phyloP scores from a whole-genome alignment of 2,888 invertebrate species.

The Abrostola triplasia region DNA sequence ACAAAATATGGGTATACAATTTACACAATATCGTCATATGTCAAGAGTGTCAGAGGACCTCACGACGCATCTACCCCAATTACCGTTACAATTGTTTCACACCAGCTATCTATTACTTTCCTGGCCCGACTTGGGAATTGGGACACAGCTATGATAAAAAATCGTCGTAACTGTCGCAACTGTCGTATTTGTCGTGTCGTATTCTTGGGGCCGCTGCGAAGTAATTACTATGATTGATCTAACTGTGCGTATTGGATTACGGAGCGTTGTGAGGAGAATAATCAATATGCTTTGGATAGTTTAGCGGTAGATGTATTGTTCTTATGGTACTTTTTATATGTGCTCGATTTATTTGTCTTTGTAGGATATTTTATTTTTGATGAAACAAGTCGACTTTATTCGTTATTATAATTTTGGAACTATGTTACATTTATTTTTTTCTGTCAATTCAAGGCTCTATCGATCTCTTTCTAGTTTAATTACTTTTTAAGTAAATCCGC shows the following conservation, averaged over 20 bases:
- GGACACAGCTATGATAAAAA: constrained; percentile 71
- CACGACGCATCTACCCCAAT: constrained; percentile 81
- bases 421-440: no score
- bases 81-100: constrained; percentile 81
- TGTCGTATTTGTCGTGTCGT: constrained; percentile 35
- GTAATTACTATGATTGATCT: constrained; percentile 78
- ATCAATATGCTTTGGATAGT: constrained; percentile 12
- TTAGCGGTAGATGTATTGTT: background rate
- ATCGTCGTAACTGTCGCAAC: constrained; percentile 64
- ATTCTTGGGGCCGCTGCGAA: constrained; percentile 50
- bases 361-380: no score
- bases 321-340: background rate
- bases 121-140: constrained; percentile 73
- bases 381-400: no score
- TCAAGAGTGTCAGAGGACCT: constrained; percentile 75
- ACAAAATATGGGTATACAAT: constrained; percentile 75
- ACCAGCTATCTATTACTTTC: constrained; percentile 81
- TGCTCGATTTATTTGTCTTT: background rate
- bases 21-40: constrained; percentile 85
- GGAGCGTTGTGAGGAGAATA: constrained; percentile 34
- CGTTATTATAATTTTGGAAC: no score
- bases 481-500: no score
- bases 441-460: no score
- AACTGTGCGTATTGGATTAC: constrained; percentile 45
- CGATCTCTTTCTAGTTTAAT: no score